A percentile compares a stretch with the other conserved stretches of the same genome.
Conservation (phyloP, 2,113 vertebrate genomes). For the Nesogale talazaci region DNA sequence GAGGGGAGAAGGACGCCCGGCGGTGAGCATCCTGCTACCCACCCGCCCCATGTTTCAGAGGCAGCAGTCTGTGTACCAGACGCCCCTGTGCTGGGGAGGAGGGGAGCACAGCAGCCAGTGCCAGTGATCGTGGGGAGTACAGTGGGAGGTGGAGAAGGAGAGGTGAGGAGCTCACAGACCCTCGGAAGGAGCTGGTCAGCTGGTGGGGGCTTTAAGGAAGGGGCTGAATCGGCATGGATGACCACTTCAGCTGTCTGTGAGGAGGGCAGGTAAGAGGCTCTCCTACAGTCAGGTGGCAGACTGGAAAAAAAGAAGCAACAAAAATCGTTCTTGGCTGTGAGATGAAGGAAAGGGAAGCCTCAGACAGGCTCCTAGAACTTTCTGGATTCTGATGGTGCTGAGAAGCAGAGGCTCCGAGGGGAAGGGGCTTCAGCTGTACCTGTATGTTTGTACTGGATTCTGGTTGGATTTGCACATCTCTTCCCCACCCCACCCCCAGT, state of each 20-base stretch:
- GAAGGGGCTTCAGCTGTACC: background rate
- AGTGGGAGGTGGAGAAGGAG: background rate
- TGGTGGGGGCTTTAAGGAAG: background rate
- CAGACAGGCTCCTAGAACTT: background rate
- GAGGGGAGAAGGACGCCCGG: background rate
- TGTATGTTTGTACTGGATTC: background rate
- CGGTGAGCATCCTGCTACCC: background rate
- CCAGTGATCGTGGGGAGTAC: too few species aligned
- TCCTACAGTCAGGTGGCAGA: background rate
- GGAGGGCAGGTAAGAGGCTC: background rate
- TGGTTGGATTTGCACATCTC: background rate
- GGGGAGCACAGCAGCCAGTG: background rate
- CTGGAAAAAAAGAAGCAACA: background rate
- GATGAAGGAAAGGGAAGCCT: accelerated
- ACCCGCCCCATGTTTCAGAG: too few species aligned
- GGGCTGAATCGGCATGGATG: background rate
- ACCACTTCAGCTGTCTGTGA: background rate
- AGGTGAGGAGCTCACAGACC: background rate
- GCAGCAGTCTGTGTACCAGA: too few species aligned
- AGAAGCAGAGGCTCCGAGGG: background rate
- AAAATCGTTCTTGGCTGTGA: background rate
- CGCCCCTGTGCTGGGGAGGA: background rate
- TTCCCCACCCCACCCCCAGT: accelerated
- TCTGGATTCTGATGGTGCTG: too few species aligned
- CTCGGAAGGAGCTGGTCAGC: background rate